phyloP scores from a whole-genome alignment of 2,797 vertebrate species.

The Melanotaenia pygmaea region DNA sequence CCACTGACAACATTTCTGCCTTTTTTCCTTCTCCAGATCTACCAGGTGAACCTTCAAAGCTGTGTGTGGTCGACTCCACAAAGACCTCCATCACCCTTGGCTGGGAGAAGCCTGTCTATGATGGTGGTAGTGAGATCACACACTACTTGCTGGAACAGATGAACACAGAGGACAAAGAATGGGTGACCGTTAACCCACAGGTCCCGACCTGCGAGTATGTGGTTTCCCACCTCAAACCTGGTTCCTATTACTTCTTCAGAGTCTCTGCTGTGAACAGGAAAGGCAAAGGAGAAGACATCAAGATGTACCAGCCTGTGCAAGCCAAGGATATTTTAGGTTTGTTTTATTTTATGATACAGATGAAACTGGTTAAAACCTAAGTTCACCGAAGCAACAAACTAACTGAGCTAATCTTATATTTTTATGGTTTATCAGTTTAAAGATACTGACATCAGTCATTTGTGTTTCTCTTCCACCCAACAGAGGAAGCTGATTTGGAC shows the following conservation, averaged over 20 bases:
- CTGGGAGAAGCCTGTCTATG: conserved; percentile 95
- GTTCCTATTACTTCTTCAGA: conserved; percentile 92
- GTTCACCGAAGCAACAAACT: not conserved
- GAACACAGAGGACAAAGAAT: conserved; percentile 90
- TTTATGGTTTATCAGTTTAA: not conserved
- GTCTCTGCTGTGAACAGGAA: conserved; percentile 92
- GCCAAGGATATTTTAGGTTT: conserved; percentile 98
- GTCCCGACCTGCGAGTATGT: conserved; percentile 96
- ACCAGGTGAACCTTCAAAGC: conserved; percentile 92
- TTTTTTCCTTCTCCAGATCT: conserved; percentile 84
- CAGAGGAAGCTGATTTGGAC: conserved; percentile 97
- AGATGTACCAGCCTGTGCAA: conserved; percentile 92
- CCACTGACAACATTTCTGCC: not conserved
- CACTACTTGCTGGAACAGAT: conserved; percentile 90
- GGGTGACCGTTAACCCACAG: conserved; percentile 90
- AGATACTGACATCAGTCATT: not conserved
- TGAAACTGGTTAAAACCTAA: not conserved
- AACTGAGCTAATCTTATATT: not conserved
- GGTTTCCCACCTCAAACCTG: conserved; percentile 92
- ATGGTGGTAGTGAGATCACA: conserved; percentile 93
- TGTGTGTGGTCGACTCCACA: conserved; percentile 93
- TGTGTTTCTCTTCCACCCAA: conserved; percentile 46
- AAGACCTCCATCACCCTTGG: conserved; percentile 95
- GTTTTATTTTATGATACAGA: conserved; percentile 24
- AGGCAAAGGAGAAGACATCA: conserved; percentile 93